Base-by-base conservation (phyloP, 2,113 vertebrate species). In the Salvator merianae region DNA sequence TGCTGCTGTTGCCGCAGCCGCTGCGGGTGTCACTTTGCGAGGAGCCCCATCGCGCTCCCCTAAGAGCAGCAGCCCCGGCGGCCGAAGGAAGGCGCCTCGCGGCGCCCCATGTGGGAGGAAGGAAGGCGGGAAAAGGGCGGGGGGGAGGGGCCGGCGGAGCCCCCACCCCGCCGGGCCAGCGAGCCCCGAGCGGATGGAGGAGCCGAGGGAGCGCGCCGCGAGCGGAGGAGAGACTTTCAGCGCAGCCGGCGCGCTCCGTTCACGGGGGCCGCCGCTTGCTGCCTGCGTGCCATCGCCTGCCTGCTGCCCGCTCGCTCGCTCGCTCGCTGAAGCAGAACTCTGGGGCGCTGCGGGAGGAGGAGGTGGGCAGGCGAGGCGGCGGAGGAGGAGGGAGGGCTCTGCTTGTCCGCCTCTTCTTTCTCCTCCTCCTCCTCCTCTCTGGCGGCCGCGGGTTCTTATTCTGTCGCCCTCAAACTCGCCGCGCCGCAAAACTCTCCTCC, bases 231-330 rank as follows among this genome's bases (percentile, higher is more conserved):
- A 55, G 30, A 20, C 66, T 34, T 59, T 50, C 43, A 24, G 30
- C 59, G 71, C 77, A 66, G 87, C 38, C 70, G 74, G 65, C 86
- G 84, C 82, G 59, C 76, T 34, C 86, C 89, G 62, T 87, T 90
- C 89, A 83, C 79, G 84, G 32, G n/a, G 26, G 18, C 66, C 5
- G 43, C 32, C 32, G 74, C 63, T 14, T 13, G 6, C 53, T 3
- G 1, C 53, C 12, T 12, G 53, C 53, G 10, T 3, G 78, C 53
- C 53, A 16, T 55, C 53, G 53, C 53, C 53, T 3, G 53, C 53
- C 53, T 55, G 53, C 53, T 12, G 12, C 12, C 14, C 12, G 53
- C 53, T 18, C 53, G 53, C 53, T 55, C 53, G 12, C 53, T 16
- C 53, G 53, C 12, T 12, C 12, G 53, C 12, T 18, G 53, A 55